Base-by-base conservation (phyloP, 2,888 invertebrate genomes). In the Fragum fragum region DNA sequence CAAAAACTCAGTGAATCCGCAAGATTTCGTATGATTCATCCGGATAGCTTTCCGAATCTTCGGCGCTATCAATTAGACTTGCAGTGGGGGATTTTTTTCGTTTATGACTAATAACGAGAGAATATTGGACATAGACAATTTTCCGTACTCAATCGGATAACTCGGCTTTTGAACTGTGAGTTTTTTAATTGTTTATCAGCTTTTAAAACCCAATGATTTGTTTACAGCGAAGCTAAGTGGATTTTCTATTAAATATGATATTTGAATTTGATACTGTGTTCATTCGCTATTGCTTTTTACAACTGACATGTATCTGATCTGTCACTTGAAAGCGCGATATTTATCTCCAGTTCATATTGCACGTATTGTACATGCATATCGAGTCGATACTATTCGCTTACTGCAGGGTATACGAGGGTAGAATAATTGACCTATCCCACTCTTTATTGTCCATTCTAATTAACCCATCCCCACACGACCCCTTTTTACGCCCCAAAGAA, bases 31-130 rank as follows among this genome's bases (percentile, higher is more conserved):
- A 66, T 66, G 66, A 66, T 66, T 66, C 66, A 66, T 42, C 23
- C 66, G 66, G 66, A 66, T 42, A 21, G 66, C 66, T 66, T 66
- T 66, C 42, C 66, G 66, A 66, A 42, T 66, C 42, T 66, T 42
- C 66, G 66, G 42, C 66, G 39, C 39, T 66, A 66, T 42, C 36
- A 66, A 39, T 66, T 66, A 66, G 32, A 42, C 42, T 36, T 47
- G 42, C 66, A 42, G 39, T 23, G 66, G 66, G 32, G 66, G 42
- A 66, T 66, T 66, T 66, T 32, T 66, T 66, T 32, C 47, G 47
- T 47, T 66, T 66, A 23, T 66, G 66, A 66, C 42, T 66, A 66
- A 66, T 66, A 66, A 42, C 14, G 14, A 6, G 21, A 23, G 66
- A 66, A 7, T 42, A 66, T 39, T 26, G 66, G 66, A 66, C 66